Percentiles rank a stretch among this genome's conserved stretches.
These are phyloP conservation scores for Drosophila tani DNA, from an alignment of 1,140 invertebrate genomes.

Conservation along the genomic window DNA sequence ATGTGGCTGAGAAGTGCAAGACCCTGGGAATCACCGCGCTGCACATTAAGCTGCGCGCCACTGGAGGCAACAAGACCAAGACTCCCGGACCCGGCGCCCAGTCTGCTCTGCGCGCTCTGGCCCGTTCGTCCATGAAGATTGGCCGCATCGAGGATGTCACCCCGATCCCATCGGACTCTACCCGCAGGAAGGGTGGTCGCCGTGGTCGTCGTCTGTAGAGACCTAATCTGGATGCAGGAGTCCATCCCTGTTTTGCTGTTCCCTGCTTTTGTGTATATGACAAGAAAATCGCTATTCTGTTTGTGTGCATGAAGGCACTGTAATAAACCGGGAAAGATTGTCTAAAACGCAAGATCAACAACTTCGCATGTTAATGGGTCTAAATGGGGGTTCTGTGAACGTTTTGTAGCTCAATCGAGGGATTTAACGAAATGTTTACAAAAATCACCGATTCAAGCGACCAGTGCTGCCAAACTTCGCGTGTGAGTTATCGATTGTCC, in stretches of 20 bases:
- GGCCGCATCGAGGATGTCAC: conserved; percentile 99
- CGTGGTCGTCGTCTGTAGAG: conserved; percentile 98
- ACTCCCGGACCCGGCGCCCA: conserved; percentile 99
- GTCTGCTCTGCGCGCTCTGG: conserved; percentile 98
- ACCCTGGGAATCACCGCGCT: conserved; percentile 98
- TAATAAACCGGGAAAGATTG: conserved; percentile 47
- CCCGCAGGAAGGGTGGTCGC: conserved; percentile 99
- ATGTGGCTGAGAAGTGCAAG: conserved; percentile 99
- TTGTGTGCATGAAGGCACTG: conserved; percentile 32
- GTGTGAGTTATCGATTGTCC: conserved; percentile 16
- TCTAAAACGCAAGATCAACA: conserved; percentile 7
- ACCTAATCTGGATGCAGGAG: not conserved
- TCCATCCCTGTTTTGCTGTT: conserved; percentile 6
- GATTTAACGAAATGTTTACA: conserved; percentile 33
- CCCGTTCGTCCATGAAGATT: conserved; percentile 99
- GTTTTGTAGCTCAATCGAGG: no score
- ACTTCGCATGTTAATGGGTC: not conserved
- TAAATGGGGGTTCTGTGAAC: not conserved
- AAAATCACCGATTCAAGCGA: not conserved
- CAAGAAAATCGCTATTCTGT: conserved; percentile 20
- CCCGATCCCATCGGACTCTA: conserved; percentile 99
- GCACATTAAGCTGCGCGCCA: conserved; percentile 99
- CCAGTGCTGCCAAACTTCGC: conserved; percentile 13
- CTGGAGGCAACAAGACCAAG: conserved; percentile 99
- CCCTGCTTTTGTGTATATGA: conserved; percentile 45